These are phyloP conservation scores for Tetramorium alpestre DNA, from an alignment of 1,140 invertebrate species.

Conservation along the genomic window DNA sequence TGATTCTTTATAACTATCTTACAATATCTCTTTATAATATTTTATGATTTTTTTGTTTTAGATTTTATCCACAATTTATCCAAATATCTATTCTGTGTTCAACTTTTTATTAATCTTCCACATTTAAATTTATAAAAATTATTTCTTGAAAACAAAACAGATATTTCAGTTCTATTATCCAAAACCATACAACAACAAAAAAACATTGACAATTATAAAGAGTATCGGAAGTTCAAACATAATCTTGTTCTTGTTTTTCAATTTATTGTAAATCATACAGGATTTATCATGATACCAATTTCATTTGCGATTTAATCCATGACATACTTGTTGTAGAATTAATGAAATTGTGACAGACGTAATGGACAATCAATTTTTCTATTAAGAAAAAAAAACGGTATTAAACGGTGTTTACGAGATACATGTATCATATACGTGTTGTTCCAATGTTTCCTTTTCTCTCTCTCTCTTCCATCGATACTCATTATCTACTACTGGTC, in stretches of 20 bases:
- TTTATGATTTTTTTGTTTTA: background rate
- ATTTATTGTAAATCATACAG: background rate
- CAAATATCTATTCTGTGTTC: background rate
- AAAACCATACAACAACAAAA: background rate
- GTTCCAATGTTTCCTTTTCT: constrained; percentile 21
- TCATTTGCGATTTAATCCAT: background rate
- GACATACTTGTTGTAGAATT: background rate
- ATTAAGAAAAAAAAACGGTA: background rate
- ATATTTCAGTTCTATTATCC: background rate
- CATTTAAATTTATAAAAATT: background rate
- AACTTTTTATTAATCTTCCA: background rate
- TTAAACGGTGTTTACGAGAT: background rate
- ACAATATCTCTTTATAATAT: background rate
- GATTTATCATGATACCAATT: background rate
- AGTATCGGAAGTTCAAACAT: background rate
- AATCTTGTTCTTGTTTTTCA: background rate
- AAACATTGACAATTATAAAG: background rate
- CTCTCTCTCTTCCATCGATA: constrained; percentile 40
- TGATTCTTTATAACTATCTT: background rate
- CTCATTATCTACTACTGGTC: constrained; percentile 50
- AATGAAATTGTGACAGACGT: background rate
- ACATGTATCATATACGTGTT: background rate
- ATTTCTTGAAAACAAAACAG: background rate
- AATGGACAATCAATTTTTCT: background rate
- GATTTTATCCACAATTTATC: background rate